phyloP scores from a whole-genome alignment of 2,113 vertebrate genomes.

The Limnothrissa miodon region DNA sequence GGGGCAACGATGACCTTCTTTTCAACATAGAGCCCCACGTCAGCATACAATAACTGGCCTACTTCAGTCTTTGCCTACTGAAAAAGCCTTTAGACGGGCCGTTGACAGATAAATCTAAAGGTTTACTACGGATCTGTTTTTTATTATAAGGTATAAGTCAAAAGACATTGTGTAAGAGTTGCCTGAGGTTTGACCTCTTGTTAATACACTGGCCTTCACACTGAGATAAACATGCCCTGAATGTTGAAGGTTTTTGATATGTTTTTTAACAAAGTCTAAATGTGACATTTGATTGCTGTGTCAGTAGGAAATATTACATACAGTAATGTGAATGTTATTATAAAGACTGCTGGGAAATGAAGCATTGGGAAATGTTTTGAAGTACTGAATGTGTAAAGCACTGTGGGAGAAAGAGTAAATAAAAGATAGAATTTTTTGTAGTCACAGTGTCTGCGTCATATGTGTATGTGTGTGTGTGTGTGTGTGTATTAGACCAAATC shows the following conservation, averaged over 20 bases:
- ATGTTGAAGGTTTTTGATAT: neutral
- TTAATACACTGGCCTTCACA: neutral
- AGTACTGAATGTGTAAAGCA: neutral
- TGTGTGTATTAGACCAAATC: neutral
- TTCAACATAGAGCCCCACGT: conserved; percentile 85
- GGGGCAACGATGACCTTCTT: conserved; percentile 83
- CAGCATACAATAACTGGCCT: conserved; percentile 62
- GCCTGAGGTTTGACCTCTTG: neutral
- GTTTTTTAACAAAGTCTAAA: neutral
- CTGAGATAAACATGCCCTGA: neutral
- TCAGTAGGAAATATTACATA: neutral
- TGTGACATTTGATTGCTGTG: neutral
- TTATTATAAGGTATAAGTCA: neutral
- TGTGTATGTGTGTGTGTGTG: neutral
- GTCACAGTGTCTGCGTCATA: neutral
- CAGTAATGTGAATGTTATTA: neutral
- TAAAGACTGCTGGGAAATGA: neutral
- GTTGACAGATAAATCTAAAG: neutral
- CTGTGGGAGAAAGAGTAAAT: neutral
- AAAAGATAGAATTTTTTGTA: too few relatives aligned
- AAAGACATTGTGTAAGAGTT: neutral
- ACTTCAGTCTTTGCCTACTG: neutral
- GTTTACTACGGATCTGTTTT: neutral
- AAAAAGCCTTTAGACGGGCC: neutral
- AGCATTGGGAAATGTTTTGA: neutral